A percentile compares a stretch with the other conserved stretches of the same genome.
These are phyloP conservation scores for Pollachius pollachius DNA, from an alignment of 2,113 vertebrate species.

Conservation along the genomic window DNA sequence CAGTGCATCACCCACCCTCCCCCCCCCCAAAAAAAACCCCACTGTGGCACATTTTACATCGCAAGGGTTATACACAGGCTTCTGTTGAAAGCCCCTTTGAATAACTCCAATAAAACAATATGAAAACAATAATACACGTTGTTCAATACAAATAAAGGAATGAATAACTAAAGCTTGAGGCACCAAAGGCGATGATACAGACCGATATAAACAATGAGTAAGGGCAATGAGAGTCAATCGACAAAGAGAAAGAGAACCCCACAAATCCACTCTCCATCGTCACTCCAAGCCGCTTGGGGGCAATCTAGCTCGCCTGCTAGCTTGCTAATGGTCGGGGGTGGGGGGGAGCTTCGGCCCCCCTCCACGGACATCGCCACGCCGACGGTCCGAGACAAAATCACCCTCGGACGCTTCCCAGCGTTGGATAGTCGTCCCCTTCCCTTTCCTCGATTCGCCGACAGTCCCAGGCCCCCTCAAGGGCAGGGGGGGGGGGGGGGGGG, in stretches of 20 bases:
- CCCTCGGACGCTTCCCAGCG: no score
- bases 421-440: no score
- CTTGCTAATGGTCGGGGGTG: neutral
- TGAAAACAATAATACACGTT: slow-evolving; percentile 51
- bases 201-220: slow-evolving; percentile 47
- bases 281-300: slow-evolving; percentile 42
- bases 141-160: slow-evolving; percentile 71
- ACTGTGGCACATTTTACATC: slow-evolving; percentile 28
- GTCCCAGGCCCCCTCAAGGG: no score
- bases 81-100: slow-evolving; percentile 47
- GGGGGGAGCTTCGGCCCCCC: no score
- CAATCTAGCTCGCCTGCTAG: neutral
- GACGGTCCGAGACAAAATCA: no score
- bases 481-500: no score
- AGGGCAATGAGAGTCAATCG: slow-evolving; percentile 29
- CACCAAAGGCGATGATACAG: slow-evolving; percentile 73
- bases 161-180: slow-evolving; percentile 74
- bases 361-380: no score
- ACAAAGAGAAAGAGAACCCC: neutral
- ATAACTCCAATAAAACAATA: slow-evolving; percentile 24
- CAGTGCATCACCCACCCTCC: slow-evolving; percentile 11
- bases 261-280: slow-evolving; percentile 27
- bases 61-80: slow-evolving; percentile 33
- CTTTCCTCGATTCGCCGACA: no score
- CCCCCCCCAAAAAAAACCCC: slow-evolving; percentile 18